Base-by-base conservation (phyloP, 2,113 vertebrate genomes). In the Turnix velox region DNA sequence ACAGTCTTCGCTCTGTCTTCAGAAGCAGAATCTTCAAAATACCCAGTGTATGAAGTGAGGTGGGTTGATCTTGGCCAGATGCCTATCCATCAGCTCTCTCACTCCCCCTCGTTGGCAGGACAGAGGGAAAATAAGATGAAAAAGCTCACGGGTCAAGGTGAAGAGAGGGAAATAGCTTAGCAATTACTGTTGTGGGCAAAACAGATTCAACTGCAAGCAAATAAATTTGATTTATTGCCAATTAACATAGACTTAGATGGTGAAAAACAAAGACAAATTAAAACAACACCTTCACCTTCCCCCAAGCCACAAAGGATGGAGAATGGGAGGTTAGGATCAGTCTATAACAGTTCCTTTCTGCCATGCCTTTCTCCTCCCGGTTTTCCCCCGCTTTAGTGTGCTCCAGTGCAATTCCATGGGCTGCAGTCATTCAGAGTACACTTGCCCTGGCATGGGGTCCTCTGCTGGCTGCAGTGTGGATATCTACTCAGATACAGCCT, bases 311-410 rank as follows among this genome's bases (percentile, higher is more conserved):
- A 25, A 8, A 71, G 7, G 16, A 33, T 59, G 27, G 22, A 2
- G 8, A 83, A 28, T 35, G 4, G 3, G 4, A 9, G 2, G 1
- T 40, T 35, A 1, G 2, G 7, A 10, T 78, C 18, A 52, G 11
- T 40, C 42, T 2, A 2, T 12, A 84, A 30, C 6, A 46, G 6
- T 25, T 63, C 63, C 37, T 62, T 23, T 49, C 45, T 54, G 39
- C 18, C 5, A 1, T 18, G 51, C 17, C 30, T 51, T 42, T 42
- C 33, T 49, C 27, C 37, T 79, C 23, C 52, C 18, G 25, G 27
- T 43, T 74, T 37, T n/a, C 4, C 39, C 40, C 42, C 39, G 17
- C 20, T 58, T 20, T 37, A 63, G 20, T 3, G 0, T 48, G 39
- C n/a, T n/a, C n/a, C n/a, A n/a, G 19, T 25, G 65, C 18, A 28